Evolutionary conservation across 2,113 vertebrate genomes (phyloP), one percentile per base, ranked within the genome.

Genomic region (Hucho hucho): DNA sequence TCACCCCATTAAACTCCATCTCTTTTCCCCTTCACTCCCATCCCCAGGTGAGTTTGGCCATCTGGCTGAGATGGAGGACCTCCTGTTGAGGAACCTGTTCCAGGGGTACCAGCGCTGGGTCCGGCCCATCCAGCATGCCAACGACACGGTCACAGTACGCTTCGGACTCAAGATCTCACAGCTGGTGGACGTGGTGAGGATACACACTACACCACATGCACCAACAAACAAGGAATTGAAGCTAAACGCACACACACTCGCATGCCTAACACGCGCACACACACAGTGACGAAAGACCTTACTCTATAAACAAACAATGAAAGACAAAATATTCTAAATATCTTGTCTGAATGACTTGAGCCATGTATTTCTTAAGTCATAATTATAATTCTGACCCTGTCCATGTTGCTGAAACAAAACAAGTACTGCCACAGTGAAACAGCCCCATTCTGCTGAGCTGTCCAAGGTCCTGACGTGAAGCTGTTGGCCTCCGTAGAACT

Each of bases 141-240:
- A 96, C 0, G 95, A 97, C 87, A 97, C 95, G 74, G 96, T 99
- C 82, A 95, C 94, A 64, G 96, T 99, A 0, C 89, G 94, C 80
- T 99, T 99, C 69, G 96, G 97, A 66, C 89, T 99, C 79, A 97
- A 98, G 90, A 97, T 99, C 86, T 97, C 97, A 28, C 97, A 99
- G 87, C 93, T 99, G 11, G 96, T 99, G 64, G 97, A 99, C 64
- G 96, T 99, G 95, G 97, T 99, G 89, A 96, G 96, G 74, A 71
- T 43, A 46, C 71, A 5, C 37, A 69, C 63, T 29, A 29, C 4
- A 29, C 29, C 4, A 29, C 29, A 1, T 5, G 1, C 29, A 32
- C 29, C 32, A 32, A 32, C 32, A 32, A 32, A 6, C 32, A 32
- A 32, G 32, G 6, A 6, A 6, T 32, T 32, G 32, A 78, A 59